Conservation (phyloP, 2,888 invertebrate species). For the Ceraclea dissimilis region DNA sequence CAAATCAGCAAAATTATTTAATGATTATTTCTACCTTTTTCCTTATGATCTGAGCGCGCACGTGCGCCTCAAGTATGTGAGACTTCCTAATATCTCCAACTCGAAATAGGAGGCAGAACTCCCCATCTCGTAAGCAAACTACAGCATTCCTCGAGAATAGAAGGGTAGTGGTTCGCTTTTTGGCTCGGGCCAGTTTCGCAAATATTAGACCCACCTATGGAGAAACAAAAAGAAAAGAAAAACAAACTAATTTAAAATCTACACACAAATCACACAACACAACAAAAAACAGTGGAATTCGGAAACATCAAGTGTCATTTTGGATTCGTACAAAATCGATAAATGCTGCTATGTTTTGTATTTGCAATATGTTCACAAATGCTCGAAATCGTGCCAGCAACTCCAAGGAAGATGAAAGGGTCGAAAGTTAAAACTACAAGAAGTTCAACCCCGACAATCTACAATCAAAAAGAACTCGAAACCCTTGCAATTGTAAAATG, state of each 20-base stretch:
- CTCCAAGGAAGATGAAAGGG: no score
- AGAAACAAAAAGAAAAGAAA: conserved; percentile 26
- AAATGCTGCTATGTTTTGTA: background rate
- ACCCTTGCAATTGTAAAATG: no score
- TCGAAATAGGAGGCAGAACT: conserved; percentile 85
- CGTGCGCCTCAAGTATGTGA: conserved; percentile 95
- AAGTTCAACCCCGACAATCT: no score
- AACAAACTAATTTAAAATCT: background rate
- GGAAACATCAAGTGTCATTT: conserved; percentile 14
- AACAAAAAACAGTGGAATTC: background rate
- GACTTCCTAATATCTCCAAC: conserved; percentile 95
- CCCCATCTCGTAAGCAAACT: conserved; percentile 86
- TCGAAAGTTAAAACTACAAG: no score
- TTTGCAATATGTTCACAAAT: no score
- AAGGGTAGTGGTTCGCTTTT: conserved; percentile 92
- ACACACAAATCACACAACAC: background rate
- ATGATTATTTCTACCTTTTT: conserved; percentile 58
- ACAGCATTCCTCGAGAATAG: conserved; percentile 91
- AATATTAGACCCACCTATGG: conserved; percentile 53
- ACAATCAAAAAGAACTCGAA: no score
- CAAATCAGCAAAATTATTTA: no score
- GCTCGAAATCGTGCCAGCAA: no score
- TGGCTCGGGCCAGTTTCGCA: conserved; percentile 88
- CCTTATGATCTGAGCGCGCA: conserved; percentile 88
- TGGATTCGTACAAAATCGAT: conserved; percentile 5